Base-by-base conservation (phyloP, 2,113 vertebrate species). In the Dromaius novaehollandiae region DNA sequence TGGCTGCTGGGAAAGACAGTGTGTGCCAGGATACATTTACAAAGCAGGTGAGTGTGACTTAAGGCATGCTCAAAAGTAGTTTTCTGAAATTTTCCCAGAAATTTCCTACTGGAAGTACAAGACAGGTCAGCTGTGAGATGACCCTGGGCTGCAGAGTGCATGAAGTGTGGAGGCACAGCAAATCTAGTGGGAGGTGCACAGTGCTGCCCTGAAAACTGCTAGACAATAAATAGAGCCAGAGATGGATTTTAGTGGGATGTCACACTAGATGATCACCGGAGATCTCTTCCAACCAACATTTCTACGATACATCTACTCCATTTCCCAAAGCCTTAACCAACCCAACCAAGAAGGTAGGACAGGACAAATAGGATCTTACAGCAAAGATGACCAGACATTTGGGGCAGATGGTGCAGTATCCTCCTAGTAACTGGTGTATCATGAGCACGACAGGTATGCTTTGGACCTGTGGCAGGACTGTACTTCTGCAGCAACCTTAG, bases 251-350 rank as follows among this genome's bases (percentile, higher is more conserved):
- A 38, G 63, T 0, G 2, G 4, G 16, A n/a, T 36, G 53, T 76
- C 25, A 46, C 22, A 64, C 25, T 13, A 63, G 15, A 22, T 63
- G 26, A 68, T 87, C 46, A 63, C 12, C 10, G 20, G 46, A 74
- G 3, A 19, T 46, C 48, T 26, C 8, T 80, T 84, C n/a, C 48
- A 75, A 13, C 2, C 12, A 55, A 44, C 38, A 38, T 38, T 38
- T 38, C 38, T 38, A 38, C 38, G 8, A 38, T 38, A 38, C 38
- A 38, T 38, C 4, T 40, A 9, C 18, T 50, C 3, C 0, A 0
- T 42, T 86, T 69, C 36, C 24, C 42, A 63, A 25, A 46, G 5
- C 20, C 34, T 82, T 69, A 82, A 60, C 13, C 16, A 82, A 30
- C 8, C 19, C 13, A 34, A 86, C 4, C 21, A 61, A 66, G 77